Evolutionary conservation across 2,888 invertebrate genomes (phyloP).

Genomic region (Hypomecis punctinalis): DNA sequence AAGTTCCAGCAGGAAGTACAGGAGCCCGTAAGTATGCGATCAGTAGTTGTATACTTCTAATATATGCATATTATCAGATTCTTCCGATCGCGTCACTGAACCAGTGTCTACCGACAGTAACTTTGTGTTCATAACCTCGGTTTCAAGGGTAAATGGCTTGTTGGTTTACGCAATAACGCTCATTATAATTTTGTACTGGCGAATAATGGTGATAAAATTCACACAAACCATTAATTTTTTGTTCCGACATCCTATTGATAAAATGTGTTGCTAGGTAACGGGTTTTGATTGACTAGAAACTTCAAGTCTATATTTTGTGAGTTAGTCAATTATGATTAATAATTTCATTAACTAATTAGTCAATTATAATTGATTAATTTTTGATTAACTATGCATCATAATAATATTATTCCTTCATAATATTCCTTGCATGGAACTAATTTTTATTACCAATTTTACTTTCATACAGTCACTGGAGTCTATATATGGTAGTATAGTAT

Average conservation of each 20-base stretch:
- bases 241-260: neutral
- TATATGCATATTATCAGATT: neutral
- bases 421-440: no score
- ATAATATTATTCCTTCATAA: no score
- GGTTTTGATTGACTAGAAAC: neutral
- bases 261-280: constrained; percentile 6
- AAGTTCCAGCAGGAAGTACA: constrained; percentile 76
- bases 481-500: no score
- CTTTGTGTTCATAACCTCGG: constrained; percentile 68
- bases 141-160: constrained; percentile 63
- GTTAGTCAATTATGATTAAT: no score
- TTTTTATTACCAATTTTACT: no score
- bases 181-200: constrained; percentile 48
- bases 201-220: constrained; percentile 7
- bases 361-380: no score
- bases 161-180: constrained; percentile 64
- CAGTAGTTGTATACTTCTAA: neutral
- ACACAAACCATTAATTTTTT: constrained; percentile 2
- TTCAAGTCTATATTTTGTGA: neutral
- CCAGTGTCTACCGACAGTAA: constrained; percentile 2
- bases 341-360: no score
- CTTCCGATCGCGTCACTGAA: neutral
- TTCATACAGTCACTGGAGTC: no score
- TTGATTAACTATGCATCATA: no score
- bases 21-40: constrained; percentile 73